Conservation (phyloP, 2,888 invertebrate genomes). For the Melinaea marsaeus region DNA sequence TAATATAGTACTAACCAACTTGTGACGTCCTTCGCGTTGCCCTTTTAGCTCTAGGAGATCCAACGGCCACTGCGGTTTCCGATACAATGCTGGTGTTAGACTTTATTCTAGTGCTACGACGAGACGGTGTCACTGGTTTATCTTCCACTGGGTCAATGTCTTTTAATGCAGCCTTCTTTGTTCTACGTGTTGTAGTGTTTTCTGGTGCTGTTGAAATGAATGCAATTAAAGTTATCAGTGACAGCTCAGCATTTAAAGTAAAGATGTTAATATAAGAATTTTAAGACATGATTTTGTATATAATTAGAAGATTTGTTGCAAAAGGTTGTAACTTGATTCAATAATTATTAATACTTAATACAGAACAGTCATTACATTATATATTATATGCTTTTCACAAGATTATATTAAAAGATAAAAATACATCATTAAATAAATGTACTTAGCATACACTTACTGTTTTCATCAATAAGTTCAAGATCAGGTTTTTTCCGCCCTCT, state of each 20-base stretch:
- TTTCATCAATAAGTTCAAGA: conserved; percentile 66
- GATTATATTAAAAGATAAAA: too few species aligned
- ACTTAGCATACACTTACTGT: conserved; percentile 45
- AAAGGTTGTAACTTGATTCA: too few species aligned
- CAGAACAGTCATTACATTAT: too few species aligned
- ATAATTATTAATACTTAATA: too few species aligned
- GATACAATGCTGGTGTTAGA: conserved; percentile 51
- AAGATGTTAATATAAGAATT: too few species aligned
- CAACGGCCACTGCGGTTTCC: conserved; percentile 46
- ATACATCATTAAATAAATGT: too few species aligned
- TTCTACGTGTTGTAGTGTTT: conserved; percentile 44
- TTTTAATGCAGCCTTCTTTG: conserved; percentile 46
- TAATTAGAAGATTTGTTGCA: too few species aligned
- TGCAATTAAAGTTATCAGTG: neutral
- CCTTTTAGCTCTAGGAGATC: conserved; percentile 66
- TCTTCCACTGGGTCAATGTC: conserved; percentile 48
- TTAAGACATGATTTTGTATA: too few species aligned
- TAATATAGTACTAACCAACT: conserved; percentile 48
- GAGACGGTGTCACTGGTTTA: conserved; percentile 53
- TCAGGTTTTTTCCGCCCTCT: conserved; percentile 51
- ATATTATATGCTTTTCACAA: too few species aligned
- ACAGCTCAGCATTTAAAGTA: neutral
- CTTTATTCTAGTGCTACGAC: conserved; percentile 55
- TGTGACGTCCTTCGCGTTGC: conserved; percentile 59
- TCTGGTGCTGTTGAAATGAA: conserved; percentile 34